Percentiles rank a stretch among this genome's conserved stretches.
Conservation (phyloP, 1,140 invertebrate species). For the Capitella teleta region DNA sequence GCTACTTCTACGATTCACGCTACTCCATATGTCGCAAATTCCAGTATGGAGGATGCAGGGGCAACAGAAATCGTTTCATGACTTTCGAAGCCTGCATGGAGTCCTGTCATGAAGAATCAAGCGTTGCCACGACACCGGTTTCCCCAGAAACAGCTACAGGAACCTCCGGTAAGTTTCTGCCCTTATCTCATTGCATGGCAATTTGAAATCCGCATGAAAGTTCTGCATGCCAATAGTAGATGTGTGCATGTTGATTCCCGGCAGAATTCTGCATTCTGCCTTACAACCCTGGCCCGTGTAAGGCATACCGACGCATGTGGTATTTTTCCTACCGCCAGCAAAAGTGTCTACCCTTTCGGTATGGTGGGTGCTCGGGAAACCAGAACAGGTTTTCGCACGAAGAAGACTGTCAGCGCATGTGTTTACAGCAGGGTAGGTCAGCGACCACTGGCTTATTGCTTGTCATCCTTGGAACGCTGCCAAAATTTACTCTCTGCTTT, state of each 20-base stretch:
- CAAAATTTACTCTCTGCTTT: too few species aligned
- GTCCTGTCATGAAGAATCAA: background rate
- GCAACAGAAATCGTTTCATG: conserved; percentile 23
- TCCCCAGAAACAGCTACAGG: background rate
- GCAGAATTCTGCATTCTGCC: conserved; percentile 58
- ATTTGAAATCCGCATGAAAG: background rate
- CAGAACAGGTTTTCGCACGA: conserved; percentile 60
- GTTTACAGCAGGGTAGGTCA: too few species aligned
- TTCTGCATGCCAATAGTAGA: too few species aligned
- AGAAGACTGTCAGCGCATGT: conserved; percentile 63
- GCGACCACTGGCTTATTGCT: too few species aligned
- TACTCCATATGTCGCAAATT: conserved; percentile 19
- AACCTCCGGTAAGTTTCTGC: background rate
- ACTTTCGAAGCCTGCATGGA: background rate
- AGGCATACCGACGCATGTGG: conserved; percentile 66
- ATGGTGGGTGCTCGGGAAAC: conserved; percentile 79
- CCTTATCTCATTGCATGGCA: background rate
- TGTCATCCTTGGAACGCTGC: too few species aligned
- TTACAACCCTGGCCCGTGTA: conserved; percentile 67
- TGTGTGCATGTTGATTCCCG: background rate
- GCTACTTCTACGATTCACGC: conserved; percentile 19
- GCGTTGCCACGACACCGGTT: background rate
- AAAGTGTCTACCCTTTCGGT: conserved; percentile 88
- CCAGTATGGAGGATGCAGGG: conserved; percentile 27
- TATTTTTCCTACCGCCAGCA: conserved; percentile 60